Evolutionary conservation across 2,888 invertebrate genomes (phyloP), one percentile per base, ranked within the genome.

Genomic region (Chymomyza amoena): DNA sequence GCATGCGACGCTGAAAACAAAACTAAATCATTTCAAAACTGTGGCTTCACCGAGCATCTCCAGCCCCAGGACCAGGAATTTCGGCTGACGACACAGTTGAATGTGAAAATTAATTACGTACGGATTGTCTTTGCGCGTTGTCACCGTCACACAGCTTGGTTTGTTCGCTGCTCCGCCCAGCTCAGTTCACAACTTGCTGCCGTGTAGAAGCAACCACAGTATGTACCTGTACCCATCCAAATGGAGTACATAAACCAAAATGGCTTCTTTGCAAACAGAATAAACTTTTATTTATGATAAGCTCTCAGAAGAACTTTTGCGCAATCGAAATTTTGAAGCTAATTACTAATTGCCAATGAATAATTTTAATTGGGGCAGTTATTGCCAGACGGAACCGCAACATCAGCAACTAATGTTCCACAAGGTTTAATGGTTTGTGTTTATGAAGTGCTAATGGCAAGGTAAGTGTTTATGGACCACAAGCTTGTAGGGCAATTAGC

Each of bases 61-160:
- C 51, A 3, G 20, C n/a, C 36, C 60, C 1, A 51, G 51, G 68
- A 36, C 50, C 25, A 69, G 66, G 56, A 64, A 64, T 67, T 56
- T 66, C 73, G 59, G 60, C 51, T 66, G 50, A 65, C 54, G 56
- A 73, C 60, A 65, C 69, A 61, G 61, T 32, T 64, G 64, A 67
- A 59, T 69, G 66, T 65, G 70, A 60, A 79, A 81, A 81, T 81
- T 77, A 80, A 80, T 80, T 80, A 80, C 66, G 56, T 59, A 54
- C 28, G 25, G n/a, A 57, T 62, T 67, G 62, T 63, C n/a, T 51
- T 54, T 67, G 39, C 16, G 45, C 9, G 10, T 25, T 68, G 51
- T 16, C 28, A 36, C 10, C 62, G 18, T n/a, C 60, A 39, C 18
- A 61, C 36, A 10, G 39, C 15, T 20, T 32, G 28, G 7, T 59